Conservation (phyloP, 2,113 vertebrate species). For the Pontoporia blainvillei region DNA sequence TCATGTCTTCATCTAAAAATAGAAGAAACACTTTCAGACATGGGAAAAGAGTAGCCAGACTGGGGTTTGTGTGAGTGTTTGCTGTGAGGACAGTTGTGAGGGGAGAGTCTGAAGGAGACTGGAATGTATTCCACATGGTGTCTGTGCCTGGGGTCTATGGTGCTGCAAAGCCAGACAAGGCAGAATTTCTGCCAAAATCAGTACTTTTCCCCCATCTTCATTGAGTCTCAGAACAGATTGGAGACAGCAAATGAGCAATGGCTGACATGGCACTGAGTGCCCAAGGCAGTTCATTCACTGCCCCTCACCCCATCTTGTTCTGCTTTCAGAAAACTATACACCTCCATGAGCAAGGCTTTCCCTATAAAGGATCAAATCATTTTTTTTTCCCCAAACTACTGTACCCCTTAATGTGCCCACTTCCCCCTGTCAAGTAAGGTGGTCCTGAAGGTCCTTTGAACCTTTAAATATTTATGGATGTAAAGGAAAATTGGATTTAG, state of each 20-base stretch:
- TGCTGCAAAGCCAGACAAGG: no score
- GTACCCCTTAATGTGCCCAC: rapidly evolving
- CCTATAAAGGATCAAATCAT: no score
- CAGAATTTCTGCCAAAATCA: rapidly evolving
- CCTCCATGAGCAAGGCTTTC: rapidly evolving
- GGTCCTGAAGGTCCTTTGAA: background rate
- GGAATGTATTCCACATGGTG: rapidly evolving
- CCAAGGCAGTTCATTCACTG: rapidly evolving
- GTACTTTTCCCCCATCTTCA: rapidly evolving
- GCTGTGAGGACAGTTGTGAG: rapidly evolving
- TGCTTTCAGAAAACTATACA: background rate
- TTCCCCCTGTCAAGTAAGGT: background rate
- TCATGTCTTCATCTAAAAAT: background rate
- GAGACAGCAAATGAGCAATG: background rate
- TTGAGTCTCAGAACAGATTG: rapidly evolving
- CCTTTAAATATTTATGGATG: no score
- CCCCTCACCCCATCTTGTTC: no score
- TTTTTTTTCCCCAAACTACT: background rate
- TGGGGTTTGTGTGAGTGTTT: no score
- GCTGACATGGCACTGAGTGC: rapidly evolving
- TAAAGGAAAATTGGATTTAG: background rate
- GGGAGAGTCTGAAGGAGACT: rapidly evolving
- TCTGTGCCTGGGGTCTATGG: rapidly evolving
- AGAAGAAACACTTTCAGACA: background rate
- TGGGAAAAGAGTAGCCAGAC: no score